These are phyloP conservation scores for Podilymbus podiceps DNA, from an alignment of 2,113 vertebrate species.

Conservation along the genomic window DNA sequence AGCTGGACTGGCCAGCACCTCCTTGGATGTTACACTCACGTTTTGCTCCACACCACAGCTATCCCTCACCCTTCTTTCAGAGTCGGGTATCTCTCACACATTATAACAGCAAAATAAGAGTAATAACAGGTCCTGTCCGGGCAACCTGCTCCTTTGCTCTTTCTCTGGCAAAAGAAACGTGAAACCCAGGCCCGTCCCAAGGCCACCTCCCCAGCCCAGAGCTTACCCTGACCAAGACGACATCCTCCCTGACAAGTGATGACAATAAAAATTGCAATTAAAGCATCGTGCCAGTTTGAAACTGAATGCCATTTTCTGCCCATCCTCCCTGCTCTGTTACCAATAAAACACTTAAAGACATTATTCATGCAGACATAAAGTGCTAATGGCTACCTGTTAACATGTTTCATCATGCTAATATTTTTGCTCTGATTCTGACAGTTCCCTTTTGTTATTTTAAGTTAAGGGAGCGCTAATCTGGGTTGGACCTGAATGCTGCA, in stretches of 20 bases:
- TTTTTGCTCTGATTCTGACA: conserved; percentile 69
- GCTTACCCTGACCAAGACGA: background rate
- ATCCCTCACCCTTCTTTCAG: background rate
- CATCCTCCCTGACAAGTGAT: conserved; percentile 21
- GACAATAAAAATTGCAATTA: conserved; percentile 56
- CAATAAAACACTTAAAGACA: conserved; percentile 74
- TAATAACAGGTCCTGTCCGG: background rate
- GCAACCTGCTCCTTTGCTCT: background rate
- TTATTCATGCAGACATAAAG: conserved; percentile 75
- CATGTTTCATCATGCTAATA: conserved; percentile 72
- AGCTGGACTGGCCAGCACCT: background rate
- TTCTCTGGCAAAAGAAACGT: background rate
- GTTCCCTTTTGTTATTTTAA: conserved; percentile 70
- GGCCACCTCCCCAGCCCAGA: background rate
- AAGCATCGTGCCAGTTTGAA: conserved; percentile 62
- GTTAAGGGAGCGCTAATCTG: conserved; percentile 59
- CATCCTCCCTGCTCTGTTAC: conserved; percentile 63
- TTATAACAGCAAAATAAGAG: background rate
- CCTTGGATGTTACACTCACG: fast-evolving
- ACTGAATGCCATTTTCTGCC: conserved; percentile 59
- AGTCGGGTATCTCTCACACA: background rate
- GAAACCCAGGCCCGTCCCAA: background rate
- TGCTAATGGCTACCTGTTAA: conserved; percentile 78
- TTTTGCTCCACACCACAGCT: background rate
- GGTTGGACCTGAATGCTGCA: conserved; percentile 61